Base-by-base conservation (phyloP, 2,888 invertebrate genomes). In the Drosophila cyrtoloma region DNA sequence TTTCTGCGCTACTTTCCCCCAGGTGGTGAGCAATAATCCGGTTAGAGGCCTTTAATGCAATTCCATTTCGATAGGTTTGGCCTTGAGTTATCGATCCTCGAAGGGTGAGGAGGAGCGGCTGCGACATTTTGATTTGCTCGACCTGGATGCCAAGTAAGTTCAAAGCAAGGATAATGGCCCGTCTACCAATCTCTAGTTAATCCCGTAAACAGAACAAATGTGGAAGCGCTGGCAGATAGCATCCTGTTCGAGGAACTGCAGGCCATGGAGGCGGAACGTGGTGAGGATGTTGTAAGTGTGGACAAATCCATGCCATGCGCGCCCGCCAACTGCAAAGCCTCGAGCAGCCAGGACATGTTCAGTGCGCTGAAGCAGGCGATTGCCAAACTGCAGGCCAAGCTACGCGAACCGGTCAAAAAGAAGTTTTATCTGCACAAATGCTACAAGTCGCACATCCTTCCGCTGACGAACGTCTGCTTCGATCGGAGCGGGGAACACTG, bases 1-100 rank as follows among this genome's bases (percentile, higher is more conserved):
- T 95, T 96, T 92, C 93, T 96, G 37, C 94, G 96, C 70, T 96
- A 96, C 91, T 95, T 96, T 84, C 96, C 96, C 1, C 96, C 96
- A 75, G 96, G 96, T 95, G 60, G 58, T 75, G 57, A 64, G 74
- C 57, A n/a, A 59, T 6, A 33, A 32, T 55, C 5, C n/a, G 10
- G 2, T n/a, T 47, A 26, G 16, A 47, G 26, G 9, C 47, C 6
- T 32, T 10, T 50, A 65, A 30, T 26, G 16, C 2, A 32, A 22
- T 32, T 19, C 7, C 1, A 26, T 19, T 32, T 56, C 4, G 0
- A 33, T 42, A 95, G 95, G 95, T 26, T 94, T 96, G 64, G 95
- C 95, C 14, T 92, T 96, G 86, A 95, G 96, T 86, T 96, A 95
- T 84, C 91, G 94, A 12, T 95, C 95, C 85, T 94, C 94, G 44